Conservation (phyloP, 35 echinoderm and acorn worm species). For the Nesometra sesokonis region DNA sequence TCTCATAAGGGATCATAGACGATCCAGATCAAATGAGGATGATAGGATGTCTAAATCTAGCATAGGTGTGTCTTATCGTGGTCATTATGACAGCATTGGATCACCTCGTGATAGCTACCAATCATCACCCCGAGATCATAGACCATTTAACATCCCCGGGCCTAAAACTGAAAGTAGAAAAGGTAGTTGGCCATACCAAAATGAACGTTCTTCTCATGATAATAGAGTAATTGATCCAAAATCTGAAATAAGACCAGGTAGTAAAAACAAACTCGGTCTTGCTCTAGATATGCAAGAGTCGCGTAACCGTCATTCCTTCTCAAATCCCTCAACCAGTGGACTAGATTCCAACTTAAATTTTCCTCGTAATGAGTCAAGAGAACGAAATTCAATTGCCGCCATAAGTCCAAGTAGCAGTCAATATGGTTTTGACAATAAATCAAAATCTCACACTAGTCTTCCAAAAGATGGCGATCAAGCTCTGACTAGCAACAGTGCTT, state of each 20-base stretch:
- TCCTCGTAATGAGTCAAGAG: background rate
- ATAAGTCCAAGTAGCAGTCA: background rate
- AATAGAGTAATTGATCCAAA: background rate
- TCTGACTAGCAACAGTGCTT: background rate
- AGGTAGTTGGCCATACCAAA: background rate
- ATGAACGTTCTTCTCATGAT: background rate
- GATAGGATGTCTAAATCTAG: background rate
- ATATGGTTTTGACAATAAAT: background rate
- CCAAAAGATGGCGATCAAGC: background rate
- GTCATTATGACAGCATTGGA: background rate
- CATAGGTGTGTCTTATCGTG: background rate
- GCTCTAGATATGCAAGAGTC: background rate
- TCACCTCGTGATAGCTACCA: background rate
- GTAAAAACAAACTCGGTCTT: background rate
- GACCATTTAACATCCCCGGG: background rate
- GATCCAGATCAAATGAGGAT: background rate
- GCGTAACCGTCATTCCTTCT: background rate
- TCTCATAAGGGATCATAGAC: background rate
- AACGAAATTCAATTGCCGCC: background rate
- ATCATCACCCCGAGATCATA: background rate
- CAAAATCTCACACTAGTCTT: background rate
- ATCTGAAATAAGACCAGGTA: background rate
- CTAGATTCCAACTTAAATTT: background rate
- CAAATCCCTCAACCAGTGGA: background rate
- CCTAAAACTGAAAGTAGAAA: background rate